Evolutionary conservation across 2,113 vertebrate genomes (phyloP), one percentile per base, ranked within the genome.

Genomic region (Gymnarchus niloticus): DNA sequence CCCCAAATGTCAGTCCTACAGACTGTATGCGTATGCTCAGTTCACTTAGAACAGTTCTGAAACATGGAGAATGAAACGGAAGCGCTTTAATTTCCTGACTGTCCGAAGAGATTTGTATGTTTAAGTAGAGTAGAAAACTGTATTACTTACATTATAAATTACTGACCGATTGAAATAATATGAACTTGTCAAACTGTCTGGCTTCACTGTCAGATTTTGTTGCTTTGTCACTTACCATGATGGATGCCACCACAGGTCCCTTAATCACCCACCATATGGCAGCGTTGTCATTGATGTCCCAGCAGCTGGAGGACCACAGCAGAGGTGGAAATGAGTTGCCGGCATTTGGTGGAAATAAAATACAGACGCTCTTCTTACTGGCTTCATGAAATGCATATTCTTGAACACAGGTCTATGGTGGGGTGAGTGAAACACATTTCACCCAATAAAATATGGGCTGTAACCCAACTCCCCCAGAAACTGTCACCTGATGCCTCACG

Each of bases 241-340:
- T 99, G 0, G 97, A 99, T 6, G 95, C 97, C 56, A 99, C 95
- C 52, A 99, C 97, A 0, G 98, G 98, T 84, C 98, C 98, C 89
- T 99, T 99, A 91, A 99, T 99, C 85, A 99, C 97, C 98, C 98
- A 99, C 98, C 98, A 99, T 93, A 99, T 94, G 92, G 97, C 97
- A 28, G 97, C 97, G 92, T 96, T 95, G 89, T 97, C 96, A 87
- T 99, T 99, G 88, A 96, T 99, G 86, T 99, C 98, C 98, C 98
- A 99, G 92, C 98, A 99, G 88, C 98, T 99, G 89, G 37, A 88
- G 54, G 84, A 85, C 41, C 52, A 48, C 37, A 61, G 41, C 21
- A 51, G 56, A 33, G 33, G 56, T 65, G 23, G 10, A 84, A 17
- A 8, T 51, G 56, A 57, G 19, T 57, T 19, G 19, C 23, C 21